phyloP scores from a whole-genome alignment of 2,797 vertebrate genomes.

The Rhynchonycteris naso region DNA sequence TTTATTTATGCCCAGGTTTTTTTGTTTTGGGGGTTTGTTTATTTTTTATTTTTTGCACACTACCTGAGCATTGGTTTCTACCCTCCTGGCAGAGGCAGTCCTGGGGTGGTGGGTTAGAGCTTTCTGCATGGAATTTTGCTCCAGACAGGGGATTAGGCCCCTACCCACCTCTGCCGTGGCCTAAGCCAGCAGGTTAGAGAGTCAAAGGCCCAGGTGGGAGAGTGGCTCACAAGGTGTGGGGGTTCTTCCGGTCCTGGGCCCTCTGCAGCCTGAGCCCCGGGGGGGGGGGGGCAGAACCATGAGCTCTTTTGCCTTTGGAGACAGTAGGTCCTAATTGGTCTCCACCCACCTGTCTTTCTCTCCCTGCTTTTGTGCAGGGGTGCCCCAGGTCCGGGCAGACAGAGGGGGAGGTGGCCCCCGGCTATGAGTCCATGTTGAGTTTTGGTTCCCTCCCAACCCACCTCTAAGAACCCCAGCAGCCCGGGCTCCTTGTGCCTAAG shows the following conservation, averaged over 20 bases:
- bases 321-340: not conserved
- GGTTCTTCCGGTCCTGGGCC: not conserved
- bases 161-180: not conserved
- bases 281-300: not conserved
- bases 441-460: not conserved
- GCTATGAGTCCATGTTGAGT: not conserved
- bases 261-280: not conserved
- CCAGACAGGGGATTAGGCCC: not conserved
- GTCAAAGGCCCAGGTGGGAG: not conserved
- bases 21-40: not conserved
- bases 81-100: not conserved
- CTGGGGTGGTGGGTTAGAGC: not conserved
- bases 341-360: not conserved
- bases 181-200: not conserved
- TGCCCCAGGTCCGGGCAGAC: not conserved
- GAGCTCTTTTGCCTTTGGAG: slow-evolving; percentile 10
- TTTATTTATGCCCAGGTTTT: slow-evolving; percentile 72
- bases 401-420: not conserved
- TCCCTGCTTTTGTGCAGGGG: not conserved
- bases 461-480: not conserved
- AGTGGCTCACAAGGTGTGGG: not conserved
- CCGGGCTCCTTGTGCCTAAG: not conserved
- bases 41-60: not conserved
- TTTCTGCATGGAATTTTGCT: not conserved
- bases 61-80: slow-evolving; percentile 34